A percentile compares a stretch with the other conserved stretches of the same genome.
Conservation (phyloP, 2,888 invertebrate genomes). For the Cynaeus angustus region DNA sequence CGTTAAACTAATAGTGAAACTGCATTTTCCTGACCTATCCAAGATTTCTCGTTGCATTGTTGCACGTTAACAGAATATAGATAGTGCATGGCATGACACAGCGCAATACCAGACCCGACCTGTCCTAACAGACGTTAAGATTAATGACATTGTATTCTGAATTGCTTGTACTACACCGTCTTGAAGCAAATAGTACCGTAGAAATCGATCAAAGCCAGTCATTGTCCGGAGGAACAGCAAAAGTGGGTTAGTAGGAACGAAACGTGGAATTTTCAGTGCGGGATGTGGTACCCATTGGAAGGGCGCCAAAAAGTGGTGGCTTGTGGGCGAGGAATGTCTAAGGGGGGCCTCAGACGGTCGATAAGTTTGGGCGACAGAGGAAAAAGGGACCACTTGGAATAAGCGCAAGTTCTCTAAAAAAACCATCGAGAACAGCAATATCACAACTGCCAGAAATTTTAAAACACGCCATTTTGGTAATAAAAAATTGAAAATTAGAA, state of each 20-base stretch:
- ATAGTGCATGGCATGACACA: conserved; percentile 66
- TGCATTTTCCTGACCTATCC: conserved; percentile 59
- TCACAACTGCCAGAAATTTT: too few species aligned
- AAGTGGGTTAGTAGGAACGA: conserved; percentile 32
- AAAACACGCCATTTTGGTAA: too few species aligned
- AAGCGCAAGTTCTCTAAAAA: too few species aligned
- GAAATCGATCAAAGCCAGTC: conserved; percentile 52
- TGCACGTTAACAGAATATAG: conserved; percentile 61
- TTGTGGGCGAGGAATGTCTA: not conserved
- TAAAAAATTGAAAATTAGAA: too few species aligned
- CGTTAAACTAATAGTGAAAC: conserved; percentile 18
- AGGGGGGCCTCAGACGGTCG: too few species aligned
- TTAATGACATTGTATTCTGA: conserved; percentile 66
- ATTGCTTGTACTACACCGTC: conserved; percentile 49
- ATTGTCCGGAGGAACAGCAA: conserved; percentile 34
- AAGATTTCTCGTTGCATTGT: conserved; percentile 57
- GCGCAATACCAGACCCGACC: conserved; percentile 67
- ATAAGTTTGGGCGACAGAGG: too few species aligned
- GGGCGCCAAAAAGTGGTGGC: conserved; percentile 1
- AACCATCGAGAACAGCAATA: too few species aligned
- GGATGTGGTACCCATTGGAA: conserved; percentile 6
- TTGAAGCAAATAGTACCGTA: conserved; percentile 43
- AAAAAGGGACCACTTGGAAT: too few species aligned
- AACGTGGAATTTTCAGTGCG: not conserved
- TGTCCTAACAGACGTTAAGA: conserved; percentile 66